Percentiles rank a stretch among this genome's conserved stretches.
These are phyloP conservation scores for Melanerpes aurifrons DNA, from an alignment of 2,113 vertebrate genomes.

Conservation along the genomic window DNA sequence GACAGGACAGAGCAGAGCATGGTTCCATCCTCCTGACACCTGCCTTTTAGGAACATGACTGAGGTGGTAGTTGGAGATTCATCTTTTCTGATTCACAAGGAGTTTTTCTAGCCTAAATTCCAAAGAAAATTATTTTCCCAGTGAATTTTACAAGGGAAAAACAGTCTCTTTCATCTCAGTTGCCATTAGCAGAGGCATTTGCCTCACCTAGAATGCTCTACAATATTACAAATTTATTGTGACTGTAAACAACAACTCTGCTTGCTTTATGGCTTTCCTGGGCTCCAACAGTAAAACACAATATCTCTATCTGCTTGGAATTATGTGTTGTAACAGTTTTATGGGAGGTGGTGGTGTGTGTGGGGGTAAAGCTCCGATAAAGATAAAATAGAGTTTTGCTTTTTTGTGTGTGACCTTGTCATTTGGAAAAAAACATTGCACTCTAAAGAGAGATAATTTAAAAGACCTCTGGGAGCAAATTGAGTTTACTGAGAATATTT, in stretches of 20 bases:
- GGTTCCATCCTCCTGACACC: no score
- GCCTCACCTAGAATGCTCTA: slow-evolving; percentile 16
- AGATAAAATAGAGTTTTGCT: slow-evolving; percentile 71
- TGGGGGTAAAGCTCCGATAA: slow-evolving; percentile 57
- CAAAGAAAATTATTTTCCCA: slow-evolving; percentile 10
- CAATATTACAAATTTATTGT: slow-evolving; percentile 53
- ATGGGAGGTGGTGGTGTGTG: neutral
- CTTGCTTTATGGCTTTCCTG: slow-evolving; percentile 53
- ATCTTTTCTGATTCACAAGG: neutral
- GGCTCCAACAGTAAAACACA: slow-evolving; percentile 40
- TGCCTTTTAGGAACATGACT: no score
- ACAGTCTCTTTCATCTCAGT: neutral
- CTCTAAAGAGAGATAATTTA: slow-evolving; percentile 76
- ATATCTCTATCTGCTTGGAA: slow-evolving; percentile 52
- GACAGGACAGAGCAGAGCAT: no score
- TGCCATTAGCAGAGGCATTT: neutral
- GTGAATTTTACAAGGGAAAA: neutral
- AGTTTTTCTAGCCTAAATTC: neutral
- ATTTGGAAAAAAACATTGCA: slow-evolving; percentile 73
- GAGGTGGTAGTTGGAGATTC: neutral
- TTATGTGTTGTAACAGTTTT: slow-evolving; percentile 67
- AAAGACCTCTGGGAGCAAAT: slow-evolving; percentile 73
- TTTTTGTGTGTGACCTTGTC: slow-evolving; percentile 73
- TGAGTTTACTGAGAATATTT: slow-evolving; percentile 79
- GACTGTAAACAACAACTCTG: slow-evolving; percentile 65